These are phyloP conservation scores for Noctua comes DNA, from an alignment of 2,888 invertebrate genomes.

Conservation along the genomic window DNA sequence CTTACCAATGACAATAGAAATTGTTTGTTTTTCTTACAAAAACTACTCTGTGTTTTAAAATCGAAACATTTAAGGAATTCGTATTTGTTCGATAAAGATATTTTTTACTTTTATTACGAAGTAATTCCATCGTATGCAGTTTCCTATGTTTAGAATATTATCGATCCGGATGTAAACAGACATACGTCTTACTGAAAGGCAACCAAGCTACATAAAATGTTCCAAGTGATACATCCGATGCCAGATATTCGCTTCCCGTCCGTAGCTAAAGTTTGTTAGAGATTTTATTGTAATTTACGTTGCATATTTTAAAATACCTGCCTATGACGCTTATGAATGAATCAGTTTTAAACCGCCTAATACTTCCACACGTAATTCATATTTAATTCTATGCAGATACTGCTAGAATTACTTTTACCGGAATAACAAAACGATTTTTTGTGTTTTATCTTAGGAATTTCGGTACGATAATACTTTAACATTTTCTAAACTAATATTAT, in stretches of 20 bases:
- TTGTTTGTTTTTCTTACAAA: background rate
- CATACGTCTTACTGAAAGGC: slow-evolving; percentile 2
- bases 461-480: background rate
- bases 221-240: slow-evolving; percentile 4
- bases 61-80: background rate
- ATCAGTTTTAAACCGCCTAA: no score
- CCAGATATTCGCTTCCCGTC: background rate
- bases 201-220: background rate
- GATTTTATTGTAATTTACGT: slow-evolving; percentile 11
- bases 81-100: background rate
- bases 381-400: background rate
- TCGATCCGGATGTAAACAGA: background rate
- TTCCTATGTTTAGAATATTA: slow-evolving; percentile 2
- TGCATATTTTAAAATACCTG: background rate
- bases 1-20: background rate
- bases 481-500: background rate
- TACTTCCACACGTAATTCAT: no score
- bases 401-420: background rate
- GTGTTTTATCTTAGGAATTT: background rate
- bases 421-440: background rate
- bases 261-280: background rate
- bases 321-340: no score
- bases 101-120: background rate
- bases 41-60: background rate
- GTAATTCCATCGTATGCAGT: background rate